phyloP scores from a whole-genome alignment of 2,888 invertebrate genomes.

The Aleiodes leptofemur region DNA sequence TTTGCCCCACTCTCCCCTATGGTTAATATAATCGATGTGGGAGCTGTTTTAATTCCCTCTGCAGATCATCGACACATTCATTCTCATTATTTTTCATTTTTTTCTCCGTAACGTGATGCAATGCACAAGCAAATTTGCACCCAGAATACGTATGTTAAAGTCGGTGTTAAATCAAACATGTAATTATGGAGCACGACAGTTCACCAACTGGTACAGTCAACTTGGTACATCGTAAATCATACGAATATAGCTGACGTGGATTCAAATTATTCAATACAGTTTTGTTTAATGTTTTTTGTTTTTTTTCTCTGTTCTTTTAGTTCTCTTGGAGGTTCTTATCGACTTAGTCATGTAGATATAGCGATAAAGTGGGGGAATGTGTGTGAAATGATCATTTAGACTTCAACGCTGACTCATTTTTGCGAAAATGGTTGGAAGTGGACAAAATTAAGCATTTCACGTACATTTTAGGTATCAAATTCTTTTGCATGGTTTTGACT shows the following conservation, averaged over 20 bases:
- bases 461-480: too few species aligned
- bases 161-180: slow-evolving; percentile 52
- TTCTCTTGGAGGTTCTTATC: neutral
- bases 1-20: too few species aligned
- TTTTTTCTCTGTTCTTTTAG: neutral
- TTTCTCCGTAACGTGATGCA: neutral
- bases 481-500: too few species aligned
- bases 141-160: slow-evolving; percentile 48
- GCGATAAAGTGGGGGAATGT: too few species aligned
- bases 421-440: too few species aligned
- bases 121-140: slow-evolving; percentile 31
- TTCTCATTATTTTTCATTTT: neutral
- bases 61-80: slow-evolving; percentile 30
- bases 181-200: slow-evolving; percentile 53
- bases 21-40: too few species aligned
- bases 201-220: slow-evolving; percentile 40
- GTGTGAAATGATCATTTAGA: too few species aligned
- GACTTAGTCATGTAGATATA: too few species aligned
- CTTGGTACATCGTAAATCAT: slow-evolving; percentile 42
- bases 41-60: slow-evolving; percentile 5
- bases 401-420: too few species aligned
- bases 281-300: slow-evolving; percentile 22
- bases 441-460: too few species aligned
- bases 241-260: slow-evolving; percentile 33
- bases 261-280: slow-evolving; percentile 40